Conservation (phyloP, 2,113 vertebrate species). For the Taurulus bubalis region DNA sequence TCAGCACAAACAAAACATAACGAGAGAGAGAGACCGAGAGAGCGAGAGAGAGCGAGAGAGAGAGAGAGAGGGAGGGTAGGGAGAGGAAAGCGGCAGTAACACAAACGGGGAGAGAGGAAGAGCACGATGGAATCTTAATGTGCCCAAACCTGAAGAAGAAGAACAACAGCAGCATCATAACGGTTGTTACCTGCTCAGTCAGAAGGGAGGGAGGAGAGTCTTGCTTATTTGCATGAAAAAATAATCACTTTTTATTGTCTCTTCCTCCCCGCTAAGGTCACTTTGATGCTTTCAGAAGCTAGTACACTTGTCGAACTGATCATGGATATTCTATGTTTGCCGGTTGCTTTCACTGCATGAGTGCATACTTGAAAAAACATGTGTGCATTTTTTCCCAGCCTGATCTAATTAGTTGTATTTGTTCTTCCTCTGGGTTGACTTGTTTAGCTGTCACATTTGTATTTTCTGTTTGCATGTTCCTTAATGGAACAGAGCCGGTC, state of each 20-base stretch:
- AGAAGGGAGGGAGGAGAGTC: conserved; percentile 14
- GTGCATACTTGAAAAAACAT: conserved; percentile 21
- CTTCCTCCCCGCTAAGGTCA: conserved; percentile 37
- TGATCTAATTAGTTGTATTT: conserved; percentile 53
- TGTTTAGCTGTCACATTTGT: conserved; percentile 36
- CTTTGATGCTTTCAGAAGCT: conserved; percentile 19
- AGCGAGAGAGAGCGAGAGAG: background rate
- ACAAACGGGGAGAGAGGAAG: conserved; percentile 32
- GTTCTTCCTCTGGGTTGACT: conserved; percentile 28
- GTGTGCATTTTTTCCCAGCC: conserved; percentile 28
- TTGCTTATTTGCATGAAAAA: conserved; percentile 37
- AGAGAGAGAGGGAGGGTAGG: conserved; percentile 2
- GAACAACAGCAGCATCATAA: conserved; percentile 53
- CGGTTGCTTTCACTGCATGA: conserved; percentile 14
- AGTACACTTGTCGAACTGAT: conserved; percentile 24
- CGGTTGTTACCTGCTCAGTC: conserved; percentile 57
- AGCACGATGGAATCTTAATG: conserved; percentile 58
- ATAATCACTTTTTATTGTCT: conserved; percentile 25
- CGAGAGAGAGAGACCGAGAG: conserved; percentile 18
- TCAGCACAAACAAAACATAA: conserved; percentile 54
- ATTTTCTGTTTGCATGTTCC: conserved; percentile 42
- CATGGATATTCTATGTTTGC: conserved; percentile 42
- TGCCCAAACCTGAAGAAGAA: conserved; percentile 44
- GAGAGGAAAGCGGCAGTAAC: conserved; percentile 32
- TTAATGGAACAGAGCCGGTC: conserved; percentile 47